A percentile compares a stretch with the other conserved stretches of the same genome.
These are phyloP conservation scores for Chrysoperla carnea DNA, from an alignment of 1,140 invertebrate species.

Conservation along the genomic window DNA sequence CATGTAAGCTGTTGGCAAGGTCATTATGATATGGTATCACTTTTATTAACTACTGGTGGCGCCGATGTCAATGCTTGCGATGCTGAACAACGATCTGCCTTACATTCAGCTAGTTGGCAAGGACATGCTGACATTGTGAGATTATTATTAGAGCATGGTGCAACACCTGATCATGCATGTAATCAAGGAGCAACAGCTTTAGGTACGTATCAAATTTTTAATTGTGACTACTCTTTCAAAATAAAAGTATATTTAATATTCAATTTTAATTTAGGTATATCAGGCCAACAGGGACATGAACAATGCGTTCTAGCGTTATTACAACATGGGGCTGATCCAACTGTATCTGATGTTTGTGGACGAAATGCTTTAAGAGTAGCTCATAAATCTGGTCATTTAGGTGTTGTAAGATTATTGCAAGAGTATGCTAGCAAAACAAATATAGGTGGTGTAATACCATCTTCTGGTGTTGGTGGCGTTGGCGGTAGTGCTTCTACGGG, in stretches of 20 bases:
- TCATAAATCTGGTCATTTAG: conserved; percentile 54
- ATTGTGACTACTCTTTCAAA: conserved; percentile 1
- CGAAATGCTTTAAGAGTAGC: conserved; percentile 59
- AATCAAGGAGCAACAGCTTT: conserved; percentile 88
- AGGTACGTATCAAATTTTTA: conserved; percentile 23
- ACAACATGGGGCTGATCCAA: conserved; percentile 78
- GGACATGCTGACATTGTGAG: conserved; percentile 73
- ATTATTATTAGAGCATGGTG: conserved; percentile 58
- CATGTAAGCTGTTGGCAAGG: conserved; percentile 93
- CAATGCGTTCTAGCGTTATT: conserved; percentile 74
- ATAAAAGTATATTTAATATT: not conserved
- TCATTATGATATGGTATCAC: conserved; percentile 77
- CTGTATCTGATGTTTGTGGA: conserved; percentile 82
- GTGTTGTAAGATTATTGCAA: conserved; percentile 47
- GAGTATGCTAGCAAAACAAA: conserved; percentile 24
- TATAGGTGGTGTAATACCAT: not conserved
- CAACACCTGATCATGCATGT: conserved; percentile 75
- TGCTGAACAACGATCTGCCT: conserved; percentile 70
- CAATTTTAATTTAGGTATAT: conserved; percentile 37
- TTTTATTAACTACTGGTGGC: conserved; percentile 53
- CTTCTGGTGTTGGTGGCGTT: not conserved
- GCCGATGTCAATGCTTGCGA: conserved; percentile 80
- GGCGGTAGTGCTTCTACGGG: not conserved
- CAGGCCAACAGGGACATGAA: conserved; percentile 79
- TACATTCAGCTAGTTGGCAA: conserved; percentile 92